A percentile compares a stretch with the other conserved stretches of the same genome.
These are phyloP conservation scores for Larimichthys polyactis DNA, from an alignment of 2,113 vertebrate genomes.

Conservation along the genomic window DNA sequence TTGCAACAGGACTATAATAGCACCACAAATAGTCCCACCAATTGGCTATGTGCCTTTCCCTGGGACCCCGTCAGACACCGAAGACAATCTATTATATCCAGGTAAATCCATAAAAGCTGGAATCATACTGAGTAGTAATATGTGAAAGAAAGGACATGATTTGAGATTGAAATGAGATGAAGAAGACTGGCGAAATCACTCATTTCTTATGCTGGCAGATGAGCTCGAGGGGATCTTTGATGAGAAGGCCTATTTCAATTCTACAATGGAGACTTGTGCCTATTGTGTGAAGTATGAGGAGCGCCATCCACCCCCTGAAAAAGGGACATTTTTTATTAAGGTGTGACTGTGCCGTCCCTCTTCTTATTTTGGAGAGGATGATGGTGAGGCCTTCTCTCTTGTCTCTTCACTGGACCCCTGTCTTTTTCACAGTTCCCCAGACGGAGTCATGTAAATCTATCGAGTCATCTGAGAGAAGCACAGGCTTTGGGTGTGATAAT, in stretches of 20 bases:
- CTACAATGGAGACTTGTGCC: slow-evolving; percentile 67
- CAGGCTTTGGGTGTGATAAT: slow-evolving; percentile 81
- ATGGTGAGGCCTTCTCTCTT: slow-evolving; percentile 53
- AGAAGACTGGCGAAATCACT: slow-evolving; percentile 55
- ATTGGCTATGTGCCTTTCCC: slow-evolving; percentile 41
- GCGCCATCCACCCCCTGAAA: slow-evolving; percentile 49
- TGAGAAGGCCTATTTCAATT: slow-evolving; percentile 72
- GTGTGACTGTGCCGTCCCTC: slow-evolving; percentile 72
- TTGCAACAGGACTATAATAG: slow-evolving; percentile 30
- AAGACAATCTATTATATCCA: slow-evolving; percentile 57
- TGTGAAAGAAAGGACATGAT: slow-evolving; percentile 67
- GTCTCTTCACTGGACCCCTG: slow-evolving; percentile 62
- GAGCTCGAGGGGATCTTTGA: slow-evolving; percentile 69
- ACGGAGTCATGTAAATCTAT: slow-evolving; percentile 81
- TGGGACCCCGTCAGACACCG: slow-evolving; percentile 32
- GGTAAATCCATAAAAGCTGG: slow-evolving; percentile 57
- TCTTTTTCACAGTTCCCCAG: slow-evolving; percentile 75
- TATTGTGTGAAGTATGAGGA: slow-evolving; percentile 76
- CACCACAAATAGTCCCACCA: slow-evolving; percentile 35
- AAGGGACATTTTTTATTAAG: slow-evolving; percentile 69
- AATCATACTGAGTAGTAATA: slow-evolving; percentile 63
- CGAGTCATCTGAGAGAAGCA: slow-evolving; percentile 77
- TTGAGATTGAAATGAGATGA: slow-evolving; percentile 78
- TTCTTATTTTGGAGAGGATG: slow-evolving; percentile 74
- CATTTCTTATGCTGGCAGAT: slow-evolving; percentile 62